A percentile compares a stretch with the other conserved stretches of the same genome.
Conservation (phyloP, 2,888 invertebrate genomes). For the Taphrorychus bicolor region DNA sequence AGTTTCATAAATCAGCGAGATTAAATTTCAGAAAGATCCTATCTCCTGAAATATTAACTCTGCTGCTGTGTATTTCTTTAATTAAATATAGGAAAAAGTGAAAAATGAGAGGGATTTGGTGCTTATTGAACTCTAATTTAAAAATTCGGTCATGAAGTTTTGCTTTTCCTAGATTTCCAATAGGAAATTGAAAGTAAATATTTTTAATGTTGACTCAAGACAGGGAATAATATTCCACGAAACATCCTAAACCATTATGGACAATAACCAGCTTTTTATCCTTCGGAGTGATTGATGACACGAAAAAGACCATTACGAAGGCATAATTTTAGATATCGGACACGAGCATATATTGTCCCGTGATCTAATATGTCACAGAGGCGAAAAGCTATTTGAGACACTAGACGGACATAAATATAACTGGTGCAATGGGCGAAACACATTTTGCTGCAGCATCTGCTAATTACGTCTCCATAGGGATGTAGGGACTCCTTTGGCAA, state of each 20-base stretch:
- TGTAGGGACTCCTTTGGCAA: neutral
- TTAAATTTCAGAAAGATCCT: neutral
- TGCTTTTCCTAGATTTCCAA: neutral
- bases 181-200: neutral
- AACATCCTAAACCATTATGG: neutral
- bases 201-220: neutral
- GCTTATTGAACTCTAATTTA: neutral
- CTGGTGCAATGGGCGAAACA: slow-evolving; percentile 2
- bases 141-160: neutral
- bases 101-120: too few relatives aligned
- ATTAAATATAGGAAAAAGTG: neutral
- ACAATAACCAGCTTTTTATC: neutral
- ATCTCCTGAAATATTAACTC: neutral
- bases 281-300: neutral
- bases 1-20: neutral
- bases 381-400: slow-evolving; percentile 1
- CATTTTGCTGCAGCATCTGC: slow-evolving; percentile 4
- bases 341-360: neutral
- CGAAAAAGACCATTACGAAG: neutral
- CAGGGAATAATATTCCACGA: too few relatives aligned
- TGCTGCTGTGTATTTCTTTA: neutral
- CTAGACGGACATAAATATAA: slow-evolving; percentile 7
- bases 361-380: neutral
- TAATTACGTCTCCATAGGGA: neutral
- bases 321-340: neutral